A percentile compares a stretch with the other conserved stretches of the same genome.
Conservation (phyloP, 2,113 vertebrate species). For the Apodemus sylvaticus region DNA sequence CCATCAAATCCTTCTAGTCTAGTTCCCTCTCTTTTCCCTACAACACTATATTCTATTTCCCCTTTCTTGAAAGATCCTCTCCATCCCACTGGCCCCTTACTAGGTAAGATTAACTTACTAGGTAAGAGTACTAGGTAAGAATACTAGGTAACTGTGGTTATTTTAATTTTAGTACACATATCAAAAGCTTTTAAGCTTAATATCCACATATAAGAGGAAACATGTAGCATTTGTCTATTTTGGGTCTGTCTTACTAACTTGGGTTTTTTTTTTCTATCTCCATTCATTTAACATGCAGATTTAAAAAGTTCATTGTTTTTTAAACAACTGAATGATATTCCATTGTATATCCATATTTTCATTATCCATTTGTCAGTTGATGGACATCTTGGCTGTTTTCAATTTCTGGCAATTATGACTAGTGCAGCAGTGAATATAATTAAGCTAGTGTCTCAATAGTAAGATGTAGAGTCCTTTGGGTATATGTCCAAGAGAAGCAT, state of each 20-base stretch:
- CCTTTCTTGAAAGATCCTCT: background rate
- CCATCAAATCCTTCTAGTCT: background rate
- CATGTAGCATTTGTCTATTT: background rate
- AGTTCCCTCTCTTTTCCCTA: background rate
- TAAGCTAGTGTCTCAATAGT: background rate
- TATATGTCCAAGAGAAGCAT: background rate
- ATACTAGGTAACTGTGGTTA: background rate
- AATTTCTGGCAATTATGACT: background rate
- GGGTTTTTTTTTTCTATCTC: background rate
- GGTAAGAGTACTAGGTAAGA: no score
- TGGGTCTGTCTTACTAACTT: background rate
- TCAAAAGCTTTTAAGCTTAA: background rate
- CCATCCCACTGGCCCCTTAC: background rate
- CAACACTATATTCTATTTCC: background rate
- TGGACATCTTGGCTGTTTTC: background rate
- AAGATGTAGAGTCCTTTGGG: background rate
- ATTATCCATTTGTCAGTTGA: background rate
- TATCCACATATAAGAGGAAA: background rate
- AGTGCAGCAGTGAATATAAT: background rate
- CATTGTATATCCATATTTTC: background rate
- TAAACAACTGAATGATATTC: background rate
- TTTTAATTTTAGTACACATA: background rate
- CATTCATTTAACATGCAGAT: background rate
- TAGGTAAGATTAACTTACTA: no score
- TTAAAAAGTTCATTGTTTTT: background rate